Evolutionary conservation across 92 coral and sea anemone genomes (phyloP).

Genomic region (Umimayanthus kanabou): DNA sequence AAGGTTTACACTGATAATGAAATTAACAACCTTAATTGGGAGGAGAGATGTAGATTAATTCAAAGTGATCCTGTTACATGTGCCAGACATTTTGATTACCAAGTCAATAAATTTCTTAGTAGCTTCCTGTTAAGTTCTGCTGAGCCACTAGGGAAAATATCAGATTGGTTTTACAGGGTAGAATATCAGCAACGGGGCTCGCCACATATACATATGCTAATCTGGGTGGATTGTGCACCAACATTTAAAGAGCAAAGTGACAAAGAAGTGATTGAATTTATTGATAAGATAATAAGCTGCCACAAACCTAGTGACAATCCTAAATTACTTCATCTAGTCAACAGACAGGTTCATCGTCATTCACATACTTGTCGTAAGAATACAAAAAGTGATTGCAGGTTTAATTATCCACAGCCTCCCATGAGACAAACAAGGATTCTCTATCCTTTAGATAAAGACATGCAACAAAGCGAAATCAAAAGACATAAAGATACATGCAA

Average conservation of each 20-base stretch:
- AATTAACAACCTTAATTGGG: conserved; percentile 60
- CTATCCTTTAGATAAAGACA: conserved; percentile 48
- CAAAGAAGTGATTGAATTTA: conserved; percentile 26
- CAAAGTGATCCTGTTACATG: too few relatives aligned
- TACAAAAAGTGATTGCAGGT: conserved; percentile 31
- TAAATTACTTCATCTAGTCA: conserved; percentile 45
- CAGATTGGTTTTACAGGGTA: background rate
- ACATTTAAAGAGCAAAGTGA: conserved; percentile 24
- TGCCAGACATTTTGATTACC: too few relatives aligned
- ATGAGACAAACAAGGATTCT: conserved; percentile 46
- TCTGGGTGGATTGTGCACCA: conserved; percentile 34
- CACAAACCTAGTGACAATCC: conserved; percentile 41
- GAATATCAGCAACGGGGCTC: conserved; percentile 45
- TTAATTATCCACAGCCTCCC: too few relatives aligned
- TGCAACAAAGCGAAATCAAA: conserved; percentile 5
- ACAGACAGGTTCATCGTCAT: conserved; percentile 52
- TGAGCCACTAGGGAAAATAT: conserved; percentile 48
- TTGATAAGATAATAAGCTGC: conserved; percentile 65
- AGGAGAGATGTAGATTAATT: conserved; percentile 63
- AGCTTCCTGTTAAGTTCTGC: conserved; percentile 44
- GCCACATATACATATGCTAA: conserved; percentile 46
- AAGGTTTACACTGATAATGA: conserved; percentile 60
- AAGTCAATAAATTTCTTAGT: conserved; percentile 54
- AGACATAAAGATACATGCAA: conserved; percentile 50
- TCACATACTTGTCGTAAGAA: conserved; percentile 61